Base-by-base conservation (phyloP, 2,888 invertebrate species). In the Ormyrus nitidulus region DNA sequence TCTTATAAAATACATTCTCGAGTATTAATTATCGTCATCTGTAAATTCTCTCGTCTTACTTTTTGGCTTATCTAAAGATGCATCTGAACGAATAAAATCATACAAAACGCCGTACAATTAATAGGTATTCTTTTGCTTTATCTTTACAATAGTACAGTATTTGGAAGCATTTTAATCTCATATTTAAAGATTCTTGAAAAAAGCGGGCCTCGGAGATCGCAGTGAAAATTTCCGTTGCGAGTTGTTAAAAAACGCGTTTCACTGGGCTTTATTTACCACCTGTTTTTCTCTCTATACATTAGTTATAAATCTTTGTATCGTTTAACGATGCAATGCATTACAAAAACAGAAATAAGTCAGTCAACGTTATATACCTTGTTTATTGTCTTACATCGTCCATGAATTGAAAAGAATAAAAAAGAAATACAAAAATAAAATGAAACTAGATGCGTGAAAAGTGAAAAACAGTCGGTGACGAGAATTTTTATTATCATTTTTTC, bases 1-100 rank as follows among this genome's bases (percentile, higher is more conserved):
- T 88, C 87, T 90, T 90, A 90, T 89, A 90, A 90, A 90, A 90
- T 90, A 90, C 90, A 90, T 90, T 90, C 86, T 79, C 61, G 77
- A 82, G 81, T 82, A 79, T 80, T 75, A 77, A 74, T 74, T 74
- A 74, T 82, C 74, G 74, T 82, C 81, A 81, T 82, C 73, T 73
- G 66, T 79, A 65, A 76, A 72, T 78, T 80, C 81, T 83, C 83
- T 84, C 84, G 84, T 84, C 81, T 86, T 87, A 87, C 77, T 86
- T 88, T 76, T 74, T 66, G 49, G 51, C 58, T 77, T 73, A 77
- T 73, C 59, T 76, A 66, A 79, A 86, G 56, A 70, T 84, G 83
- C 84, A 83, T 86, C 85, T 81, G 84, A 87, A 87, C 85, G 83
- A 89, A 88, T 86, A 85, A 88, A 89, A 88, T 88, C 85, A 88